Evolutionary conservation across 2,888 invertebrate species (phyloP).

Genomic region (Tholera decimalis): DNA sequence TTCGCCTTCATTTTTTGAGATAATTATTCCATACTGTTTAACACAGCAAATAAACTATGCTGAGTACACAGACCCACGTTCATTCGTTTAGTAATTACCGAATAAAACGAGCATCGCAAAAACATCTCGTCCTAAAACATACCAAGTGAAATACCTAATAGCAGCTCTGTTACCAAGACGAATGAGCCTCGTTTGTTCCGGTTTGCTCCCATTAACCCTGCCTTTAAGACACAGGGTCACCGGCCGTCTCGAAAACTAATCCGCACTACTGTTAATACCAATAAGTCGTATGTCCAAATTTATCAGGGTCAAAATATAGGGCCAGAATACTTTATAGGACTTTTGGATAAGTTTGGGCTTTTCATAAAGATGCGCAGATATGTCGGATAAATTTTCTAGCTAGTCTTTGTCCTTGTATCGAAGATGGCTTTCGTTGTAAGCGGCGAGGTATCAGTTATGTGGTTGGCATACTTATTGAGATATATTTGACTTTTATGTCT

Average conservation of each 20-base stretch:
- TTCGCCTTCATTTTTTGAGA: neutral
- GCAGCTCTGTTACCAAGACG: slow-evolving; percentile 72
- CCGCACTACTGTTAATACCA: slow-evolving; percentile 74
- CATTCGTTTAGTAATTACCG: slow-evolving; percentile 30
- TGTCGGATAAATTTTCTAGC: slow-evolving; percentile 30
- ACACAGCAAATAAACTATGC: slow-evolving; percentile 25
- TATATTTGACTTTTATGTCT: slow-evolving; percentile 12
- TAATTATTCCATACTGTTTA: slow-evolving; percentile 3
- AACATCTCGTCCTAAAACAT: slow-evolving; percentile 52
- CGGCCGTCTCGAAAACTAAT: slow-evolving; percentile 74
- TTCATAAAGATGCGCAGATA: slow-evolving; percentile 53
- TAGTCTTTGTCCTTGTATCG: slow-evolving; percentile 11
- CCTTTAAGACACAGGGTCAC: slow-evolving; percentile 78
- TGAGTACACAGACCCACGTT: slow-evolving; percentile 11
- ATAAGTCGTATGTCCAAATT: slow-evolving; percentile 75
- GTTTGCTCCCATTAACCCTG: slow-evolving; percentile 84
- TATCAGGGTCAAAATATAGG: slow-evolving; percentile 74
- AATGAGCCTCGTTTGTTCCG: slow-evolving; percentile 83
- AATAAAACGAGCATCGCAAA: slow-evolving; percentile 55
- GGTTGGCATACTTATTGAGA: slow-evolving; percentile 19
- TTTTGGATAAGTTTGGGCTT: slow-evolving; percentile 38
- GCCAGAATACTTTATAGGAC: slow-evolving; percentile 40
- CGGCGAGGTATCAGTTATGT: slow-evolving; percentile 29
- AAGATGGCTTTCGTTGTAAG: slow-evolving; percentile 12
- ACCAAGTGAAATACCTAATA: slow-evolving; percentile 61